A percentile compares a stretch with the other conserved stretches of the same genome.
phyloP scores from a whole-genome alignment of 2,113 vertebrate species.

The Rhombomys opimus region DNA sequence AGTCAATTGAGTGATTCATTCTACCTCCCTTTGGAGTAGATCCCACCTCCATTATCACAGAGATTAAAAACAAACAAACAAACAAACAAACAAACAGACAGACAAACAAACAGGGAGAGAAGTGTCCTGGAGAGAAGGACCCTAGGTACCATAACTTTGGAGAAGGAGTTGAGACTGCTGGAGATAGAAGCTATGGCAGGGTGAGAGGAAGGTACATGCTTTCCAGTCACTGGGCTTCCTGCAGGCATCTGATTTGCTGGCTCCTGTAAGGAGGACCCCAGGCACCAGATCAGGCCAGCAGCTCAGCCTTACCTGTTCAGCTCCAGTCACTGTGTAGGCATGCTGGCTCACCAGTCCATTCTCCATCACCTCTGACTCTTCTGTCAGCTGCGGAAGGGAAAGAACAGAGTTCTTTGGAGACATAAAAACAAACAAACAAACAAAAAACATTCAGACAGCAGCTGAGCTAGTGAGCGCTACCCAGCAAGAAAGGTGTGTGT shows the following conservation, averaged over 20 bases:
- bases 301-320: slow-evolving; percentile 82
- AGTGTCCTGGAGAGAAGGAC: neutral
- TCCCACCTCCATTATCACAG: neutral
- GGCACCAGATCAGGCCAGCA: neutral
- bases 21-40: neutral
- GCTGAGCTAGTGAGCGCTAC: neutral
- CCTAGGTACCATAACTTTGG: neutral
- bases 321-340: slow-evolving; percentile 86
- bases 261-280: neutral
- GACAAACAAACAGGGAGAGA: no score
- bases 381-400: slow-evolving; percentile 49
- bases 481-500: neutral
- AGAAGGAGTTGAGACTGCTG: neutral
- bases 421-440: neutral
- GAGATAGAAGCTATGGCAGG: fast-evolving
- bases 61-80: neutral
- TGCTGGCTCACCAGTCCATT: slow-evolving; percentile 86
- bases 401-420: neutral
- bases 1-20: neutral
- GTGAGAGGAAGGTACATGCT: fast-evolving
- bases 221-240: neutral
- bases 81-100: no score
- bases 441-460: neutral
- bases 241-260: neutral
- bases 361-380: slow-evolving; percentile 26